phyloP scores from a whole-genome alignment of 2,797 vertebrate genomes.

The Chrosomus eos region DNA sequence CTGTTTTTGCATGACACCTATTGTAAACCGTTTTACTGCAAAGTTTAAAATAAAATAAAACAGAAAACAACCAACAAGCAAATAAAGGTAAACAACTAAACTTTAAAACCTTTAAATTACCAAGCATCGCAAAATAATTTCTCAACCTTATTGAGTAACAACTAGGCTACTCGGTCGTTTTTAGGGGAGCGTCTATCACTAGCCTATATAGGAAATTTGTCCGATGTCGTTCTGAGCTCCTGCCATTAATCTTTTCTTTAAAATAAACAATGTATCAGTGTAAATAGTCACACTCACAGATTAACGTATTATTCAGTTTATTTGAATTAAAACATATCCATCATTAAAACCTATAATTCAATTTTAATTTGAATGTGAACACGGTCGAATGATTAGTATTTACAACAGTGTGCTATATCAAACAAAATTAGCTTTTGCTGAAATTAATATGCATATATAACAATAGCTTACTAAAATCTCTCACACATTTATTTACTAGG shows the following conservation, averaged over 20 bases:
- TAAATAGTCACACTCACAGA: neutral
- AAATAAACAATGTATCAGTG: neutral
- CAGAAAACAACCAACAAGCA: neutral
- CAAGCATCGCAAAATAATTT: neutral
- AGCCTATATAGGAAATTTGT: no score
- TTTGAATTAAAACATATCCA: neutral
- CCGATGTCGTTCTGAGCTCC: neutral
- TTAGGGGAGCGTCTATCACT: no score
- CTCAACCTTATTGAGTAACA: neutral
- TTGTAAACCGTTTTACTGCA: neutral
- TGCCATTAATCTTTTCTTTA: neutral
- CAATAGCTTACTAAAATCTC: neutral
- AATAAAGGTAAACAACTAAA: neutral
- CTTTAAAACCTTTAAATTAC: neutral
- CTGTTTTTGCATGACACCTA: neutral
- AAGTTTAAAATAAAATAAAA: neutral
- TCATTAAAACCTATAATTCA: neutral
- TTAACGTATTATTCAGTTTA: neutral
- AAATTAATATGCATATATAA: neutral
- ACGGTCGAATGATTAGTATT: neutral
- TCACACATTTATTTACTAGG: neutral
- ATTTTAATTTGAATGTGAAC: neutral
- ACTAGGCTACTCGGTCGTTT: fast-evolving
- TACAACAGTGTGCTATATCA: neutral
- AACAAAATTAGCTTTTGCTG: neutral